phyloP scores from a whole-genome alignment of 2,888 invertebrate species.

The Dynastes grantii region DNA sequence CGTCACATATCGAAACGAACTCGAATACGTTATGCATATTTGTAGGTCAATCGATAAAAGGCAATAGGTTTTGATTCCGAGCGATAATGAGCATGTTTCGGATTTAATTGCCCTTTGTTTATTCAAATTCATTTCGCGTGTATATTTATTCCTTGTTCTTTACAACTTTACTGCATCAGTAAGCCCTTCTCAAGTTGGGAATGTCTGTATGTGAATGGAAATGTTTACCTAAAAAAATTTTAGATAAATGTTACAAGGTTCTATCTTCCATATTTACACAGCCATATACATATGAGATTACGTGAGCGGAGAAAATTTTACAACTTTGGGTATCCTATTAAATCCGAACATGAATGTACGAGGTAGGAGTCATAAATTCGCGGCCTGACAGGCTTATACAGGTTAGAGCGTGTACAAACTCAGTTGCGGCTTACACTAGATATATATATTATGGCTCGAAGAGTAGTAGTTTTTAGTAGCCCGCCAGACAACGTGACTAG shows the following conservation, averaged over 20 bases:
- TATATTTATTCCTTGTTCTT: not conserved
- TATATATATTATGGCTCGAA: no score
- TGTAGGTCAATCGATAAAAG: constrained; percentile 43
- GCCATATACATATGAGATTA: not conserved
- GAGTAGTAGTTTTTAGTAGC: no score
- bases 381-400: no score
- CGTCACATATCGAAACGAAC: constrained; percentile 12
- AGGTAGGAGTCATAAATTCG: no score
- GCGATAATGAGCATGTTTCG: constrained; percentile 32
- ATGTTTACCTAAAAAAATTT: constrained; percentile 25
- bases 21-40: constrained; percentile 27
- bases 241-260: constrained; percentile 40
- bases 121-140: constrained; percentile 1
- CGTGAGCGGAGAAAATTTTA: constrained; percentile 6
- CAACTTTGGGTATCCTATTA: not conserved
- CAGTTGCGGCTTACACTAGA: no score
- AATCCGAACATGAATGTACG: no score
- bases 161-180: not conserved
- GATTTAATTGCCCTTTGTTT: constrained; percentile 41
- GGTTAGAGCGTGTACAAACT: no score
- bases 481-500: no score
- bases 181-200: no score
- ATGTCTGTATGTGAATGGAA: not conserved
- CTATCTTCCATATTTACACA: constrained; percentile 12
- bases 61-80: constrained; percentile 34